Conservation (phyloP, 2,797 vertebrate species). For the Mus caroli region DNA sequence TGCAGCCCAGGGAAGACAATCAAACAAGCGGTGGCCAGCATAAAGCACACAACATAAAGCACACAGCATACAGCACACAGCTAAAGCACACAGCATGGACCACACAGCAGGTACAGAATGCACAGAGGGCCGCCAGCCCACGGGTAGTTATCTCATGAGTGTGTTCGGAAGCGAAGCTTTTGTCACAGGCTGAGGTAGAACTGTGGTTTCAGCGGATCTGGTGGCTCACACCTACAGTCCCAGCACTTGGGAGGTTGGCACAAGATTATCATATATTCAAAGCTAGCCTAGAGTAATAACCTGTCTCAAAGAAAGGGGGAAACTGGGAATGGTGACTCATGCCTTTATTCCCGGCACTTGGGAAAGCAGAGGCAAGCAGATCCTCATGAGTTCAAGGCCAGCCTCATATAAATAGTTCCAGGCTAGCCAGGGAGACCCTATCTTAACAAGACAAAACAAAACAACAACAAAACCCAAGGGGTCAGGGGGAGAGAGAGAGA, state of each 20-base stretch:
- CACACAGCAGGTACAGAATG: neutral
- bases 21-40: neutral
- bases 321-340: neutral
- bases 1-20: neutral
- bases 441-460: neutral
- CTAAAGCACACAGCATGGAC: neutral
- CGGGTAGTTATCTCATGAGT: accelerated
- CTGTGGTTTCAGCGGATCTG: no score
- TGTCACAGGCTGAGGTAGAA: no score
- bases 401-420: neutral
- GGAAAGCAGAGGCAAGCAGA: neutral
- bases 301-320: neutral
- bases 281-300: neutral
- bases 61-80: neutral
- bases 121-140: neutral
- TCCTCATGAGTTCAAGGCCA: neutral
- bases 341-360: neutral
- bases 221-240: neutral
- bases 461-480: neutral
- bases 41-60: neutral
- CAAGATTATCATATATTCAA: neutral
- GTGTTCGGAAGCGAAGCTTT: neutral
- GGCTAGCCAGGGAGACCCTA: neutral
- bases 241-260: neutral
- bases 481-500: neutral